Conservation (phyloP, 1,140 invertebrate species). For the Calycopis cecrops region DNA sequence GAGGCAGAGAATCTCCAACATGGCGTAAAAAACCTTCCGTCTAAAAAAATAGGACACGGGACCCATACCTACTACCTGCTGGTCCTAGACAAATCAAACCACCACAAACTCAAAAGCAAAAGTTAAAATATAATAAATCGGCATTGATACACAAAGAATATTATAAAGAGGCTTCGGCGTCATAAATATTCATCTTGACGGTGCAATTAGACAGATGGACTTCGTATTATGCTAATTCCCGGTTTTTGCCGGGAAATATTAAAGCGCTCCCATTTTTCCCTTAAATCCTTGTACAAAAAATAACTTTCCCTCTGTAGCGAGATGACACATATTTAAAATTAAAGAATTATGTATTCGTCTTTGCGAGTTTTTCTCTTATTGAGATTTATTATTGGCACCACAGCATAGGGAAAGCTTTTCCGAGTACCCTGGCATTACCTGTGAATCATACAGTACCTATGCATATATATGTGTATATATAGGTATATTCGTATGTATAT, state of each 20-base stretch:
- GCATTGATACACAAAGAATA: slow-evolving; percentile 21
- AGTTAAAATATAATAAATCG: slow-evolving; percentile 1
- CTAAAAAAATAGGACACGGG: no score
- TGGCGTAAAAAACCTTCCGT: no score
- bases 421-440: no score
- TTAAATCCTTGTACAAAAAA: slow-evolving; percentile 13
- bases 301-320: slow-evolving; percentile 7
- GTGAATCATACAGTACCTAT: no score
- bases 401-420: no score
- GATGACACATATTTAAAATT: slow-evolving; percentile 4
- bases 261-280: slow-evolving; percentile 14
- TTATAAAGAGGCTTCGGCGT: slow-evolving; percentile 22
- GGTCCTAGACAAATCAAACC: not conserved
- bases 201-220: slow-evolving; percentile 34
- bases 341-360: not conserved
- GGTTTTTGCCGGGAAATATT: slow-evolving; percentile 20
- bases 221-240: slow-evolving; percentile 29
- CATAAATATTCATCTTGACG: slow-evolving; percentile 31
- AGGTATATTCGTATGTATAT: no score
- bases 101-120: not conserved
- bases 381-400: no score
- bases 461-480: no score
- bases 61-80: no score
- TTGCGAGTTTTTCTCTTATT: no score
- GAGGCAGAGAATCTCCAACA: no score